Evolutionary conservation across 2,797 vertebrate genomes (phyloP).

Genomic region (Eospalax fontanierii): DNA sequence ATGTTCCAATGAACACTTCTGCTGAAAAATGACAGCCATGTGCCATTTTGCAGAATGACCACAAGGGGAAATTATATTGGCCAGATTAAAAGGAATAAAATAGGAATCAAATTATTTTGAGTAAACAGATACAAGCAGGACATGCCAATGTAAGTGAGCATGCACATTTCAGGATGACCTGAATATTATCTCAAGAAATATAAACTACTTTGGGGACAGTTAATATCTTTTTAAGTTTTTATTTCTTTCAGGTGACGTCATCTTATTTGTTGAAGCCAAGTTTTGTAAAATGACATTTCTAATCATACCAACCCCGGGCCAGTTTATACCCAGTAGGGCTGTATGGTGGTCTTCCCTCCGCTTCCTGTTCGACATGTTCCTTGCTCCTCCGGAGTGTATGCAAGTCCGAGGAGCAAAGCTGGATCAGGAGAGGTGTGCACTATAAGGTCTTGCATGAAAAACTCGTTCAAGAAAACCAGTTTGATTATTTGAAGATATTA

Average conservation of each 20-base stretch:
- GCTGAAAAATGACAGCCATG: neutral
- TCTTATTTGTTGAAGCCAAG: conserved; percentile 2
- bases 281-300: neutral
- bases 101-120: conserved; percentile 26
- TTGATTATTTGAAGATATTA: conserved; percentile 14
- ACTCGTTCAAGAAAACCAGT: neutral
- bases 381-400: neutral
- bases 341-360: neutral
- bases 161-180: neutral
- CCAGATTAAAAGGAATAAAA: conserved; percentile 58
- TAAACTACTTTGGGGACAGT: neutral
- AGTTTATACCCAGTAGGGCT: neutral
- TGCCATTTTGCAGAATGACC: conserved; percentile 27
- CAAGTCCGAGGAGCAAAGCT: neutral
- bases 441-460: neutral
- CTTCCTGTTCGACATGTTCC: neutral
- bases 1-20: conserved; percentile 30
- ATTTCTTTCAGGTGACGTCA: neutral
- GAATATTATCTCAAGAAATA: conserved; percentile 39
- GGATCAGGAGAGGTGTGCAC: neutral
- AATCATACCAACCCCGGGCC: neutral
- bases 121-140: neutral
- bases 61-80: neutral
- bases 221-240: neutral
- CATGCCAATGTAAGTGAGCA: neutral